Percentiles rank a stretch among this genome's conserved stretches.
phyloP scores from a whole-genome alignment of 2,888 invertebrate genomes.

The Drosophila nr. perissopoda region DNA sequence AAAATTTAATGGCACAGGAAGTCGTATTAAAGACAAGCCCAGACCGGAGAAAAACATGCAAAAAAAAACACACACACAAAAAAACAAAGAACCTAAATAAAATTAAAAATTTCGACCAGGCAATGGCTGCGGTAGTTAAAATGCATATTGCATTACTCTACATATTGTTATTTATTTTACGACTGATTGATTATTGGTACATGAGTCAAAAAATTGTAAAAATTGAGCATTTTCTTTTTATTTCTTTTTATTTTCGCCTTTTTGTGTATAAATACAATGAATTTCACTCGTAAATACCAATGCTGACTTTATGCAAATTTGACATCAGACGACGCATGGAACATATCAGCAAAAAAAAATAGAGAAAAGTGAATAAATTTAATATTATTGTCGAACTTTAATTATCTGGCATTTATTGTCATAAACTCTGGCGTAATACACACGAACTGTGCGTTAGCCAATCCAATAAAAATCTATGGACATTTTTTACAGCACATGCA shows the following conservation, averaged over 20 bases:
- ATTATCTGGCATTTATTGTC: slow-evolving; percentile 74
- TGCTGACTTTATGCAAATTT: slow-evolving; percentile 79
- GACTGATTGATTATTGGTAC: slow-evolving; percentile 74
- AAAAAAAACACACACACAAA: slow-evolving; percentile 5
- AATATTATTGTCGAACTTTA: slow-evolving; percentile 70
- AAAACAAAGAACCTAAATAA: slow-evolving; percentile 18
- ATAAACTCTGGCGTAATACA: slow-evolving; percentile 46
- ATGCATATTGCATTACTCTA: slow-evolving; percentile 49
- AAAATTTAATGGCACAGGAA: slow-evolving; percentile 77
- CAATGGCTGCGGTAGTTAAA: slow-evolving; percentile 25
- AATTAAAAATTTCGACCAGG: slow-evolving; percentile 2
- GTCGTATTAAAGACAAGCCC: slow-evolving; percentile 70
- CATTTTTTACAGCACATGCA: background rate
- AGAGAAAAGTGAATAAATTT: slow-evolving; percentile 66
- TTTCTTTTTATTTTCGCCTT: slow-evolving; percentile 8
- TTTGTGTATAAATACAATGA: slow-evolving; percentile 36
- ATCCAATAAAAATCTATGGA: slow-evolving; percentile 15
- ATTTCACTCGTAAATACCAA: slow-evolving; percentile 69
- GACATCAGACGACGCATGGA: slow-evolving; percentile 14
- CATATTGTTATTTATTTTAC: slow-evolving; percentile 73
- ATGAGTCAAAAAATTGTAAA: slow-evolving; percentile 32
- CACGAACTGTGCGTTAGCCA: slow-evolving; percentile 12
- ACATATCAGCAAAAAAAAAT: slow-evolving; percentile 14
- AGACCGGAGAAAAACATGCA: slow-evolving; percentile 16
- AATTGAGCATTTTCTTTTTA: slow-evolving; percentile 27